Percentiles rank a stretch among this genome's conserved stretches.
These are phyloP conservation scores for Mythimna albipuncta DNA, from an alignment of 2,888 invertebrate species.

Conservation along the genomic window DNA sequence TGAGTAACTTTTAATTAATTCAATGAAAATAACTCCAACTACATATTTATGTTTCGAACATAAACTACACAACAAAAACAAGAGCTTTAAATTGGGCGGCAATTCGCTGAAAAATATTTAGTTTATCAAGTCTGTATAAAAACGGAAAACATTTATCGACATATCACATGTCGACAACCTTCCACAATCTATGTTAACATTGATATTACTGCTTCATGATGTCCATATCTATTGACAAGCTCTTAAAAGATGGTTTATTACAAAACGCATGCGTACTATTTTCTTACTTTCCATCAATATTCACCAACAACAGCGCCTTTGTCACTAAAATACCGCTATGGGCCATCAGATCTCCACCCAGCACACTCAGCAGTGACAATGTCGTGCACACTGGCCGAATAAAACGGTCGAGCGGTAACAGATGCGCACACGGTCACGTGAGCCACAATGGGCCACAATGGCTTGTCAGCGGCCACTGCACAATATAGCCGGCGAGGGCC, in stretches of 20 bases:
- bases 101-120: neutral
- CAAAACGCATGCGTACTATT: neutral
- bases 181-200: neutral
- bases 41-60: conserved; percentile 16
- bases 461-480: conserved; percentile 51
- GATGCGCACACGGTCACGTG: conserved; percentile 52
- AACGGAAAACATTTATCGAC: neutral
- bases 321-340: conserved; percentile 9
- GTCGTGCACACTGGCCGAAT: conserved; percentile 35
- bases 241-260: neutral
- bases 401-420: conserved; percentile 36
- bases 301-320: neutral
- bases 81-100: neutral
- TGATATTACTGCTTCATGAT: neutral
- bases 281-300: conserved; percentile 15
- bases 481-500: conserved; percentile 51
- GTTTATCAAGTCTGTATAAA: neutral
- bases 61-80: conserved; percentile 25
- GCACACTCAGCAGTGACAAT: neutral
- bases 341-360: conserved; percentile 1
- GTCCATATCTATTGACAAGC: neutral
- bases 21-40: conserved; percentile 26
- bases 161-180: neutral
- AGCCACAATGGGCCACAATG: conserved; percentile 57
- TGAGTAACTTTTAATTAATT: conserved; percentile 40